These are phyloP conservation scores for Andrena flavipes DNA, from an alignment of 2,888 invertebrate species.

Conservation along the genomic window DNA sequence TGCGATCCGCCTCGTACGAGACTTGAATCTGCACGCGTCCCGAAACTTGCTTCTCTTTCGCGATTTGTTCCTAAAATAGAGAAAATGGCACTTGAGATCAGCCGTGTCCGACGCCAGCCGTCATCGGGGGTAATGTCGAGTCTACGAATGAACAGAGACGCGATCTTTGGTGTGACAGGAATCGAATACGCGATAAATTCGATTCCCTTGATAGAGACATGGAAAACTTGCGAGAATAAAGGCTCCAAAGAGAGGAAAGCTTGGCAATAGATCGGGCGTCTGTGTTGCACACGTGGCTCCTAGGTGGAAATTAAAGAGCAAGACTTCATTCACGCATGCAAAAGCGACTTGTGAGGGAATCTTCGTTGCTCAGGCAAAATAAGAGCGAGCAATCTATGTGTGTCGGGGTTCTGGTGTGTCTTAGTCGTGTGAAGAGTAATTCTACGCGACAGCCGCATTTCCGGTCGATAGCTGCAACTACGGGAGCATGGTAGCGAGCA, in stretches of 20 bases:
- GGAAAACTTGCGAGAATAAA: neutral
- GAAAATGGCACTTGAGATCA: neutral
- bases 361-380: conserved; percentile 29
- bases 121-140: conserved; percentile 18
- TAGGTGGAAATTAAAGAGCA: conserved; percentile 34
- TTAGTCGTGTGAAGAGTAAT: conserved; percentile 29
- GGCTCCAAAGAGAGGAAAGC: neutral
- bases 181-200: neutral
- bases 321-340: conserved; percentile 67
- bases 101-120: too few species aligned
- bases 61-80: conserved; percentile 88
- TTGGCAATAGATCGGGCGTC: conserved; percentile 31
- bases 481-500: conserved; percentile 24
- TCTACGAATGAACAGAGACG: conserved; percentile 54
- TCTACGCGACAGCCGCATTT: conserved; percentile 25
- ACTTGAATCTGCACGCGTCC: conserved; percentile 95
- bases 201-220: neutral
- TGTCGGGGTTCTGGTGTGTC: conserved; percentile 21
- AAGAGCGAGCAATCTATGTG: conserved; percentile 47
- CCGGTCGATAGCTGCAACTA: conserved; percentile 34
- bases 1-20: conserved; percentile 94
- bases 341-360: conserved; percentile 54
- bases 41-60: conserved; percentile 90
- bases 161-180: neutral
- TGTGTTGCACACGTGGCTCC: conserved; percentile 41